Percentiles rank a stretch among this genome's conserved stretches.
These are phyloP conservation scores for Planococcus citri DNA, from an alignment of 1,140 invertebrate species.

Conservation along the genomic window DNA sequence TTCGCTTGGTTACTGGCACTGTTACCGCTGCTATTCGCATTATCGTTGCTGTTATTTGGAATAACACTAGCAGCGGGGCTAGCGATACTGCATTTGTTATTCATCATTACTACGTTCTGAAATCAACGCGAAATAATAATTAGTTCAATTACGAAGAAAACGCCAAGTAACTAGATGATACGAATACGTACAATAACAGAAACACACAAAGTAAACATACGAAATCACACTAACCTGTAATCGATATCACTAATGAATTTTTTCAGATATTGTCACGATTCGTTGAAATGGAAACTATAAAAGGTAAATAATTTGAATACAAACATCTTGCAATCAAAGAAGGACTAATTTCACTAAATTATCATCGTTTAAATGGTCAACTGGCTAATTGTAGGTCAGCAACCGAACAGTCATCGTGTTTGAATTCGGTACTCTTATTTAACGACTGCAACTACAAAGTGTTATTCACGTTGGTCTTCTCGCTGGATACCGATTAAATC, in stretches of 20 bases:
- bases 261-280: neutral
- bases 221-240: neutral
- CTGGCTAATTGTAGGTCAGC: neutral
- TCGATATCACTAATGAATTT: neutral
- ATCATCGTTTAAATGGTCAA: neutral
- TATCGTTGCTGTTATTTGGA: slow-evolving; percentile 4
- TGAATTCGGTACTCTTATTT: neutral
- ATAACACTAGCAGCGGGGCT: slow-evolving; percentile 4
- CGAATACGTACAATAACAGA: neutral
- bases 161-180: too few relatives aligned
- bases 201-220: neutral
- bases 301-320: neutral
- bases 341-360: neutral
- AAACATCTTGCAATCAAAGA: neutral
- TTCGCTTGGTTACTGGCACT: neutral
- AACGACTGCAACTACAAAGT: neutral
- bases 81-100: neutral
- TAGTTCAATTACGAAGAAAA: too few relatives aligned
- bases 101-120: slow-evolving; percentile 5
- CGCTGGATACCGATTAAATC: neutral
- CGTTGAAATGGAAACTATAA: neutral
- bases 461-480: neutral
- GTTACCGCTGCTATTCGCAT: neutral
- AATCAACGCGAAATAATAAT: neutral
- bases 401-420: neutral